Percentiles rank a stretch among this genome's conserved stretches.
These are phyloP conservation scores for Rhinolophus sinicus DNA, from an alignment of 2,113 vertebrate genomes.

Conservation along the genomic window DNA sequence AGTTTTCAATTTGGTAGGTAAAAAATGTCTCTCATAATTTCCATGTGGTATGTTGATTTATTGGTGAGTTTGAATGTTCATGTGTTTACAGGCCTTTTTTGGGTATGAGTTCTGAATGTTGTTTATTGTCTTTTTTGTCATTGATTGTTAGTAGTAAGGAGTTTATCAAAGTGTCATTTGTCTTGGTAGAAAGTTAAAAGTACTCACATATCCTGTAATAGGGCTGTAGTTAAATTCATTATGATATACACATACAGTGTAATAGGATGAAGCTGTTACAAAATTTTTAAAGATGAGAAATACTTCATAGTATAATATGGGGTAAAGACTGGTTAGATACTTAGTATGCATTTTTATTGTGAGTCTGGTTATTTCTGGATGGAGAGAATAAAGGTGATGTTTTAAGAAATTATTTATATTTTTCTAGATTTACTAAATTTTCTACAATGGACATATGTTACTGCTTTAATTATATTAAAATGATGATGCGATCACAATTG, in stretches of 20 bases:
- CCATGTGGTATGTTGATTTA: background rate
- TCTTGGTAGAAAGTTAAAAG: conserved; percentile 29
- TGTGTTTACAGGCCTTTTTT: background rate
- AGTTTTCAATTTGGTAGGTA: conserved; percentile 1
- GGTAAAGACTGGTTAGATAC: background rate
- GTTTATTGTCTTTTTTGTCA: background rate
- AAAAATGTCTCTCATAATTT: background rate
- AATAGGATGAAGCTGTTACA: background rate
- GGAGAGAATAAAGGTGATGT: background rate
- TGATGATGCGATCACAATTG: background rate
- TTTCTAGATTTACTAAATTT: background rate
- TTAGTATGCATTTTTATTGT: background rate
- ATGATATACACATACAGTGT: background rate
- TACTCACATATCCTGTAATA: background rate
- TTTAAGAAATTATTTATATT: background rate
- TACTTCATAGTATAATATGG: background rate
- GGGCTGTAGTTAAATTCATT: background rate
- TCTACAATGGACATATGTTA: background rate
- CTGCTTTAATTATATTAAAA: conserved; percentile 12
- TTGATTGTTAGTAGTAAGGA: background rate
- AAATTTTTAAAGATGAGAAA: background rate
- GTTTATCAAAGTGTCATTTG: background rate
- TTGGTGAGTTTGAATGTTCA: background rate
- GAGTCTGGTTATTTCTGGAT: background rate
- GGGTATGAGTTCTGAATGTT: background rate